Percentiles rank a stretch among this genome's conserved stretches.
Conservation (phyloP, 2,888 invertebrate species). For the Nowickia ferox region DNA sequence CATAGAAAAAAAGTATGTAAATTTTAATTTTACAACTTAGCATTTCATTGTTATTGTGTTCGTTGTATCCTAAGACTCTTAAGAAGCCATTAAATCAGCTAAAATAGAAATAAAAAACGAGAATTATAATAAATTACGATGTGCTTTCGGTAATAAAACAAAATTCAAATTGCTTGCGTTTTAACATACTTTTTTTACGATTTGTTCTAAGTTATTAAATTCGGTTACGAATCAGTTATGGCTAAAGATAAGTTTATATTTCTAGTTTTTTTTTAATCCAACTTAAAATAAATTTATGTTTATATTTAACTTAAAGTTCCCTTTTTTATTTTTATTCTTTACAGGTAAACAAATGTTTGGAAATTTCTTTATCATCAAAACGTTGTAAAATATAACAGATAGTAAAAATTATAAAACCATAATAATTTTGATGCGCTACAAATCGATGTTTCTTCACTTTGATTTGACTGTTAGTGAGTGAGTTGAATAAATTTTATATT, state of each 20-base stretch:
- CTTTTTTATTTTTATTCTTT: background rate
- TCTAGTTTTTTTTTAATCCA: slow-evolving; percentile 22
- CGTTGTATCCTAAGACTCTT: background rate
- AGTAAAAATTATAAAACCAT: too few relatives aligned
- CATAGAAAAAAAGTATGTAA: background rate
- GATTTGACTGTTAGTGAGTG: too few relatives aligned
- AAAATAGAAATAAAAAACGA: slow-evolving; percentile 36
- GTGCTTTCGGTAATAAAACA: slow-evolving; percentile 19
- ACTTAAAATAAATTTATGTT: background rate
- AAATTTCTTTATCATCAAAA: background rate
- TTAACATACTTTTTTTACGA: background rate
- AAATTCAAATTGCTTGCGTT: background rate
- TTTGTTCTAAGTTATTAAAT: slow-evolving; percentile 2
- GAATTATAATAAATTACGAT: slow-evolving; percentile 31
- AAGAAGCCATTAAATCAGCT: slow-evolving; percentile 28
- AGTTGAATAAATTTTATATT: too few relatives aligned
- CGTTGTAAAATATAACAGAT: background rate
- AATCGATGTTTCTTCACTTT: too few relatives aligned
- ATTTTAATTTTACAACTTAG: slow-evolving; percentile 37
- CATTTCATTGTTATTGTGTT: slow-evolving; percentile 8
- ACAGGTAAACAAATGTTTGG: slow-evolving; percentile 32
- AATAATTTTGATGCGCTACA: too few relatives aligned
- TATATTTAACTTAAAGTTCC: background rate
- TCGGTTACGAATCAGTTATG: background rate
- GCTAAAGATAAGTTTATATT: slow-evolving; percentile 25